A percentile compares a stretch with the other conserved stretches of the same genome.
Evolutionary conservation across 2,888 invertebrate genomes (phyloP).

Genomic region (Rhopalosiphum nymphaeae): DNA sequence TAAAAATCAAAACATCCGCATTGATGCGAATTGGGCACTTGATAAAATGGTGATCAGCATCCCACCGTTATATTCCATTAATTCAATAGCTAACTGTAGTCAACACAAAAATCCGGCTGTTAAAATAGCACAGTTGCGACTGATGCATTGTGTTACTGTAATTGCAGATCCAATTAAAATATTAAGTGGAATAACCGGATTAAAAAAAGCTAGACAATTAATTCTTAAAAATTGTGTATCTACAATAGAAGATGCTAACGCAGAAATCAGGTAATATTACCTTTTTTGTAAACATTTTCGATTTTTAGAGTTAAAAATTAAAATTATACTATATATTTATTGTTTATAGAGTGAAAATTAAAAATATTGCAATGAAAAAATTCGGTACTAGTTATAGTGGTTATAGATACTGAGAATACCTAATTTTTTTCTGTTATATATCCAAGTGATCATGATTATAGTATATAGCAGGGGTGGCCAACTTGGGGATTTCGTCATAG

Average conservation of each 20-base stretch:
- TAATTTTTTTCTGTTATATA: too few relatives aligned
- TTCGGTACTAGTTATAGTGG: too few relatives aligned
- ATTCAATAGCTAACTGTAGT: constrained; percentile 26
- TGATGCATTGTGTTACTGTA: constrained; percentile 25
- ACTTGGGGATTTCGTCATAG: too few relatives aligned
- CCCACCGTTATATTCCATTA: not conserved
- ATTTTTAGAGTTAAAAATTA: not conserved
- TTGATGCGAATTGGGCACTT: constrained; percentile 53
- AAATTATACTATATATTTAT: too few relatives aligned
- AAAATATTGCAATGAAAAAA: too few relatives aligned
- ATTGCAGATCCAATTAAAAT: constrained; percentile 25
- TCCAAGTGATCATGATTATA: too few relatives aligned
- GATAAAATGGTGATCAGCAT: constrained; percentile 46
- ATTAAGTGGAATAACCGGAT: not conserved
- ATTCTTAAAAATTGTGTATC: constrained; percentile 28
- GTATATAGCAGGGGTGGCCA: too few relatives aligned
- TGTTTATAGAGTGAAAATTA: too few relatives aligned
- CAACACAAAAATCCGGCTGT: constrained; percentile 41
- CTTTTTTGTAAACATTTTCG: not conserved
- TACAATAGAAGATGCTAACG: constrained; percentile 16
- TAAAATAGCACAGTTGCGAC: constrained; percentile 31
- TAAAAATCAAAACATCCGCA: constrained; percentile 39
- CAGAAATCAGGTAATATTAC: constrained; percentile 39
- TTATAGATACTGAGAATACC: too few relatives aligned
- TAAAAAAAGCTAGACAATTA: constrained; percentile 31